Conservation (phyloP, 2,888 invertebrate genomes). For the Drosophila demipolita region DNA sequence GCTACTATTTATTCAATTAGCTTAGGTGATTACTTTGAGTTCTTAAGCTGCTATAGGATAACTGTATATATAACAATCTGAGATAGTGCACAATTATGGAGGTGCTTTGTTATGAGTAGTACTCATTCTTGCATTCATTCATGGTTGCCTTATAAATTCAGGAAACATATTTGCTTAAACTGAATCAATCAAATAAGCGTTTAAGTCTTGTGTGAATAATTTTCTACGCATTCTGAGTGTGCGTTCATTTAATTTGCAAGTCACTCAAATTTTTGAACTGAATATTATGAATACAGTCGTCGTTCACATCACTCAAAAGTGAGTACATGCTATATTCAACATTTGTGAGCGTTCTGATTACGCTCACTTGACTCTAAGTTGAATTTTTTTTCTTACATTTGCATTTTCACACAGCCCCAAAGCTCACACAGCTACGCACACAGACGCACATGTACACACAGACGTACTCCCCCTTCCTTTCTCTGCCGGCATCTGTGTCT, state of each 20-base stretch:
- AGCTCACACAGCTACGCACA: background rate
- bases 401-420: background rate
- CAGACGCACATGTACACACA: background rate
- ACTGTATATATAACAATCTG: background rate
- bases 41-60: background rate
- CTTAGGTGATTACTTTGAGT: background rate
- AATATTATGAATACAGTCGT: background rate
- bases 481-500: slow-evolving; percentile 1
- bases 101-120: background rate
- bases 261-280: background rate
- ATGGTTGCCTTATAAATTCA: background rate
- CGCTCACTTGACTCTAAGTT: slow-evolving; percentile 17
- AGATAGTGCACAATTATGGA: background rate
- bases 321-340: background rate
- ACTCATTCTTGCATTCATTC: background rate
- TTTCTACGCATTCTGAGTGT: background rate
- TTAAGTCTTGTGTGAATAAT: background rate
- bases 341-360: slow-evolving; percentile 14
- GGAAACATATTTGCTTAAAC: background rate
- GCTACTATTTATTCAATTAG: background rate
- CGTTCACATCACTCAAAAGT: background rate
- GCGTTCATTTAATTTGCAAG: background rate
- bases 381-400: background rate
- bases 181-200: background rate
- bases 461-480: background rate